A percentile compares a stretch with the other conserved stretches of the same genome.
These are phyloP conservation scores for Falco peregrinus DNA, from an alignment of 2,797 vertebrate species.

Conservation along the genomic window DNA sequence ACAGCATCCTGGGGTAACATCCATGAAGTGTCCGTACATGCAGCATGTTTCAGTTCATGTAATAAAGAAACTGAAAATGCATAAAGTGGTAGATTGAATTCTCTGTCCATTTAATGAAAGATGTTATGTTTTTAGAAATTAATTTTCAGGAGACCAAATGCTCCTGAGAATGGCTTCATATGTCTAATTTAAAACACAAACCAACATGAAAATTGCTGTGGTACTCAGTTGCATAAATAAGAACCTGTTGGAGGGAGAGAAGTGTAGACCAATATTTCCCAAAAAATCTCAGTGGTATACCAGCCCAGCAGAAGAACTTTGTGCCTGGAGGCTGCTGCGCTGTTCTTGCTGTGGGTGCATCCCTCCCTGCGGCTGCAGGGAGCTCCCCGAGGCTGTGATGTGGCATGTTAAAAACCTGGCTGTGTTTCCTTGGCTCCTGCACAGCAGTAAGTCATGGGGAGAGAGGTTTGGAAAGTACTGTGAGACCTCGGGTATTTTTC, in stretches of 20 bases:
- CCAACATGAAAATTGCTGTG: fast-evolving
- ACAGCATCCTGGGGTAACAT: neutral
- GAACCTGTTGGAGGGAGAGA: neutral
- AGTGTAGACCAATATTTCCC: fast-evolving
- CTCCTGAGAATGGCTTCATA: neutral
- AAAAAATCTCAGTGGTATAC: neutral
- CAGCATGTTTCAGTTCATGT: neutral
- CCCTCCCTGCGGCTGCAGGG: too few relatives aligned
- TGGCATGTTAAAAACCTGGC: neutral
- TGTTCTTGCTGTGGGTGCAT: neutral
- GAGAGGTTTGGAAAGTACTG: neutral
- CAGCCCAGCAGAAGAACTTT: fast-evolving
- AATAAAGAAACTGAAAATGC: neutral
- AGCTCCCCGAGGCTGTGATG: neutral
- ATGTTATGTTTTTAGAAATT: neutral
- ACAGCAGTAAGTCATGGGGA: neutral
- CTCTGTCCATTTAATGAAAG: neutral
- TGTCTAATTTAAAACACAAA: neutral
- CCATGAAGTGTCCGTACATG: neutral
- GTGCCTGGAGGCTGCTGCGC: neutral
- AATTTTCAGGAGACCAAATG: neutral
- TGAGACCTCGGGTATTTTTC: neutral
- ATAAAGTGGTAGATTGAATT: neutral
- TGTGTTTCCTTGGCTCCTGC: neutral
- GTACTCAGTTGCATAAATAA: neutral